Base-by-base conservation (phyloP, 2,888 invertebrate species). In the Heliothis peltigera region DNA sequence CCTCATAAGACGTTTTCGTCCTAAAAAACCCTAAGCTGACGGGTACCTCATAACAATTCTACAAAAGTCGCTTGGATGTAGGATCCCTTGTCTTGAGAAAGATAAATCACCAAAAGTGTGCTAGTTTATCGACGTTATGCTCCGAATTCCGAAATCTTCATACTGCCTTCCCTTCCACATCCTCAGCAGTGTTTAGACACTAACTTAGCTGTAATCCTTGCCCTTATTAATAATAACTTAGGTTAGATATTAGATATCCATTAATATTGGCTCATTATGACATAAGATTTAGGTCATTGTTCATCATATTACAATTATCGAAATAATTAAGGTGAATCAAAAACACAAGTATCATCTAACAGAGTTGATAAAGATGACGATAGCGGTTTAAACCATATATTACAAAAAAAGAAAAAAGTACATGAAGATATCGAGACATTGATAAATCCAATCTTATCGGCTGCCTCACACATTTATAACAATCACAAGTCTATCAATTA, bases 401-500 rank as follows among this genome's bases (percentile, higher is more conserved):
- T 47, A 52, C 46, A 67, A 39, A 48, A 7, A 44, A 62, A 63
- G 5, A 47, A 61, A 32, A 22, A 22, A 25, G 44, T 59, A 70
- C 39, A 46, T 53, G 17, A 75, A 46, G 48, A 44, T 58, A 64
- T 67, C n/a, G 10, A 17, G 39, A 21, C 1, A 12, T 17, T 53
- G 64, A 71, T 71, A 71, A 57, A 53, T n/a, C 7, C 43, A 59
- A 76, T 76, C 69, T 68, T 61, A 79, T 65, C 73, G 19, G 17
- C 39, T 39, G 47, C 56, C 44, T 57, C 46, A 22, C 32, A 35
- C 49, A 48, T 59, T 47, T 46, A 32, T 39, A 35, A 55, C 35
- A 61, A 39, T n/a, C 39, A n/a, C 15, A 5, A 39, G 39, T 39
- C 39, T 77, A 67, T 63, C 66, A 54, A 58, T 62, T 54, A 64